These are phyloP conservation scores for Luffia ferchaultella DNA, from an alignment of 2,888 invertebrate genomes.

Conservation along the genomic window DNA sequence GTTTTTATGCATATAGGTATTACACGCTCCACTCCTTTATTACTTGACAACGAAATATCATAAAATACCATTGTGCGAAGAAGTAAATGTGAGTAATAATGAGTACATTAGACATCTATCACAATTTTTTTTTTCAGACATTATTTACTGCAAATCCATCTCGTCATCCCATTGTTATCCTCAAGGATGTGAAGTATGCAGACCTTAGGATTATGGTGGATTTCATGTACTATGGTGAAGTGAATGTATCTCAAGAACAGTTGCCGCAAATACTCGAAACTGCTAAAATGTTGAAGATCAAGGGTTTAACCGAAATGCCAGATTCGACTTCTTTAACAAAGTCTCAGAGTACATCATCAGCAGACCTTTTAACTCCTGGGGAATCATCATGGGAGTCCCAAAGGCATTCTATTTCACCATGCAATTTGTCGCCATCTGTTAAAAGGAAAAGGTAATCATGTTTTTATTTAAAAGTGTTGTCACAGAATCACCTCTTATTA, in stretches of 20 bases:
- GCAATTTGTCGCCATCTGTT: conserved; percentile 56
- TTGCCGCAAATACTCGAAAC: conserved; percentile 82
- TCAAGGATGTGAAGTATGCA: conserved; percentile 87
- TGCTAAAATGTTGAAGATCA: conserved; percentile 87
- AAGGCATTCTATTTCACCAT: conserved; percentile 70
- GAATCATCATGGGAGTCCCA: conserved; percentile 67
- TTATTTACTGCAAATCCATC: conserved; percentile 87
- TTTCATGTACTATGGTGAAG: conserved; percentile 93
- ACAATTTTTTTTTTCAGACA: conserved; percentile 62
- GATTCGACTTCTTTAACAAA: conserved; percentile 78
- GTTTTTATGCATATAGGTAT: conserved; percentile 16
- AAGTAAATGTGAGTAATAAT: too few relatives aligned
- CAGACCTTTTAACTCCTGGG: conserved; percentile 61
- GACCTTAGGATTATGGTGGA: conserved; percentile 89
- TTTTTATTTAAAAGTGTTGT: not conserved
- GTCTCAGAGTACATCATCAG: conserved; percentile 66
- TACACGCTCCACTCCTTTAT: too few relatives aligned
- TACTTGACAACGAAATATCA: too few relatives aligned
- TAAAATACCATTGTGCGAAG: too few relatives aligned
- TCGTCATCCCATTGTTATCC: conserved; percentile 88
- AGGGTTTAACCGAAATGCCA: conserved; percentile 88
- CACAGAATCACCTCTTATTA: not conserved
- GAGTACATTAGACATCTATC: too few relatives aligned
- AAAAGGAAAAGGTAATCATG: conserved; percentile 58
- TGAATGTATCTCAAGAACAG: conserved; percentile 90